These are phyloP conservation scores for Ophioderma brevispina DNA, from an alignment of 35 echinoderm and acorn worm genomes.

Conservation along the genomic window DNA sequence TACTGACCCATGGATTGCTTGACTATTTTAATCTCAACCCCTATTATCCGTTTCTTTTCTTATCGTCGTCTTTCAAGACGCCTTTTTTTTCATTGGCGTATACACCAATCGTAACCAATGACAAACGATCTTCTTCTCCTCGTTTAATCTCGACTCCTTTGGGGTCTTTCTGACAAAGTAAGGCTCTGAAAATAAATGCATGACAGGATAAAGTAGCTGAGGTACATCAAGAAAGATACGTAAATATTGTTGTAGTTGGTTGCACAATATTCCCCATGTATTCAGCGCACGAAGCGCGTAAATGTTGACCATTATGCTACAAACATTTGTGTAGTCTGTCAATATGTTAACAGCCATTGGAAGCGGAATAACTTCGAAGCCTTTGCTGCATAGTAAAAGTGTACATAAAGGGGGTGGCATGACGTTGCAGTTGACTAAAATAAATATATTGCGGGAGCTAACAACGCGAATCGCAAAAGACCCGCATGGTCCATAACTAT, in stretches of 20 bases:
- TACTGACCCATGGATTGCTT: no score
- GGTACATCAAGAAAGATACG: slow-evolving; percentile 79
- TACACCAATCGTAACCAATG: background rate
- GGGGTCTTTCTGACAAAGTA: slow-evolving; percentile 37
- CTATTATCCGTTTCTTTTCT: no score
- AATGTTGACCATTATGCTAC: slow-evolving; percentile 70
- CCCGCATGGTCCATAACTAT: slow-evolving; percentile 76
- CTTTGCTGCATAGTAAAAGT: slow-evolving; percentile 74
- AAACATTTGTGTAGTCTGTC: slow-evolving; percentile 79
- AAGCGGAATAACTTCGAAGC: slow-evolving; percentile 64
- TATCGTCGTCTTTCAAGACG: background rate
- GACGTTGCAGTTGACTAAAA: slow-evolving; percentile 82
- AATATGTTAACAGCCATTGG: slow-evolving; percentile 75
- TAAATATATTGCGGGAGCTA: slow-evolving; percentile 75
- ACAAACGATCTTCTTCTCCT: background rate
- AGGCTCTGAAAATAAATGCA: slow-evolving; percentile 72
- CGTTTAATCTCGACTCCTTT: background rate
- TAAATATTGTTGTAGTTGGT: slow-evolving; percentile 23
- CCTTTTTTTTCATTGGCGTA: background rate
- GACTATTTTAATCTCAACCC: no score
- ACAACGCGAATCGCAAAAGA: no score
- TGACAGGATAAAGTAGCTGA: slow-evolving; percentile 63
- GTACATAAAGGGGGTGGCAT: slow-evolving; percentile 92
- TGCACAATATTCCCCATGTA: slow-evolving; percentile 47
- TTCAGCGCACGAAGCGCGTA: slow-evolving; percentile 55